phyloP scores from a whole-genome alignment of 2,797 vertebrate genomes.

The Mus spretus region DNA sequence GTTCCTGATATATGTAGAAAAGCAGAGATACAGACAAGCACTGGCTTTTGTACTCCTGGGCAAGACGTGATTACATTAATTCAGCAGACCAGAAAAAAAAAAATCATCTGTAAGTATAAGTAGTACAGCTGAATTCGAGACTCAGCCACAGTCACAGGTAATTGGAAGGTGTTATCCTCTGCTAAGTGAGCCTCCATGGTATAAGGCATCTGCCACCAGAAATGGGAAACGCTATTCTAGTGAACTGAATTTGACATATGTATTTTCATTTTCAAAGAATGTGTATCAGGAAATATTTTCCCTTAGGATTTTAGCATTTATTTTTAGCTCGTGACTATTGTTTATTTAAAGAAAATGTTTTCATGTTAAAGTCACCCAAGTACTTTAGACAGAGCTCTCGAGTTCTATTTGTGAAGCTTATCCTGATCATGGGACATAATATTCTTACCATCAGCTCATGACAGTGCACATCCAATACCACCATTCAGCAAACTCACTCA shows the following conservation, averaged over 20 bases:
- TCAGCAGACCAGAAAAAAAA: not conserved
- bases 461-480: not conserved
- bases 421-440: not conserved
- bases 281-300: constrained; percentile 36
- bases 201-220: not conserved
- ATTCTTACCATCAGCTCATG: not conserved
- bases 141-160: not conserved
- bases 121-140: not conserved
- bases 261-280: constrained; percentile 28
- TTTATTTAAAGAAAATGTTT: constrained; percentile 5
- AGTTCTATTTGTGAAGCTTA: not conserved
- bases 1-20: not conserved
- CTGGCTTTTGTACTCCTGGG: constrained; percentile 45
- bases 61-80: constrained; percentile 67
- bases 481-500: not conserved
- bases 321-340: not conserved
- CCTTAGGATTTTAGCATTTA: not conserved
- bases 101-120: not conserved
- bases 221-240: not conserved
- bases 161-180: not conserved
- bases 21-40: not conserved
- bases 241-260: constrained; percentile 52
- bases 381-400: not conserved
- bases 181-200: not conserved
- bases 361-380: constrained; percentile 48